Evolutionary conservation across 2,113 vertebrate genomes (phyloP).

Genomic region (Myotis lucifugus): DNA sequence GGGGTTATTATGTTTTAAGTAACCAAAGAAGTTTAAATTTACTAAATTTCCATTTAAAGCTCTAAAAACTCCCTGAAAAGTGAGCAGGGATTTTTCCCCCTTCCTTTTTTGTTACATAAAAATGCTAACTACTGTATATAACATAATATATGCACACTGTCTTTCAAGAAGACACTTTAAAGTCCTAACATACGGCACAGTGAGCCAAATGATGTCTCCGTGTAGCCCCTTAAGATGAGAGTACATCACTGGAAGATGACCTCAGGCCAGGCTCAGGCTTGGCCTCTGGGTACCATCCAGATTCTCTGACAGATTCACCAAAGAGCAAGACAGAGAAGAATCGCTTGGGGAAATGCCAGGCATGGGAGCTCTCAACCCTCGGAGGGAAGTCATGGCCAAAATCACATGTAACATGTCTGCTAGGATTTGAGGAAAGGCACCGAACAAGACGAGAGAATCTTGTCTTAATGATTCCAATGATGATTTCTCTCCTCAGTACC

Average conservation of each 20-base stretch:
- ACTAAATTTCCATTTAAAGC: background rate
- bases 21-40: background rate
- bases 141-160: background rate
- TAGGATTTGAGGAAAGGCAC: background rate
- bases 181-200: background rate
- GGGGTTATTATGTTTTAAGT: background rate
- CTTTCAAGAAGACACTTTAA: conserved; percentile 16
- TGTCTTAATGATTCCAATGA: background rate
- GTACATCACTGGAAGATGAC: background rate
- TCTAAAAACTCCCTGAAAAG: background rate
- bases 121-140: conserved; percentile 3
- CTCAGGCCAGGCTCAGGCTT: background rate
- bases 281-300: background rate
- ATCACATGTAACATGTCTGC: background rate
- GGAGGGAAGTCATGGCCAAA: background rate
- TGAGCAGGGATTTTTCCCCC: background rate
- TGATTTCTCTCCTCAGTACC: background rate
- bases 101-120: background rate
- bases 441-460: background rate
- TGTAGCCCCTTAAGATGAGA: background rate
- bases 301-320: background rate
- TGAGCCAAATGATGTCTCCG: background rate
- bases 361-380: background rate
- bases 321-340: background rate
- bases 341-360: background rate